Base-by-base conservation (phyloP, 2,113 vertebrate genomes). In the Oryzias curvinotus region DNA sequence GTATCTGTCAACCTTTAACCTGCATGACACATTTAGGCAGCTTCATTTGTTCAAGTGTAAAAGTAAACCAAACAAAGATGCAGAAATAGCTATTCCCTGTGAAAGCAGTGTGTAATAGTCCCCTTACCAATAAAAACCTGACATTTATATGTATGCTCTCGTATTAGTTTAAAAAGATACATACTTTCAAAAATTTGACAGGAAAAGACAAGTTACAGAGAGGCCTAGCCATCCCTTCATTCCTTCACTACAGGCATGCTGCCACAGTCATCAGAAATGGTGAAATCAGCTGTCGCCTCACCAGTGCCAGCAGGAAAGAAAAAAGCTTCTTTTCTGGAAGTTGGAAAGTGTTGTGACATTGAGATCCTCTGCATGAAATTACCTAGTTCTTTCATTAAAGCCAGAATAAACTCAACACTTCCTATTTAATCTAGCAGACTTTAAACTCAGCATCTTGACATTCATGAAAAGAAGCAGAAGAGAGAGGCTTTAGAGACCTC, bases 361-460 rank as follows among this genome's bases (percentile, higher is more conserved):
- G 70, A 82, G 78, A 80, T 80, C 77, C 66, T 65, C 50, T 55
- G 71, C 60, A 85, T 86, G 77, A 84, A 91, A 89, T 89, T 79
- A 84, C 66, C 73, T 52, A 71, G 77, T 84, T 87, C 82, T 86
- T 83, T 87, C 82, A 88, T 90, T 88, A 88, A 76, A 78, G 3
- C 48, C 63, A 84, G 77, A 83, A 82, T 86, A 88, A 87, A 87
- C 83, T 82, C 69, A 63, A 87, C 83, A 68, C 78, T 83, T 87
- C 82, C 87, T 72, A 72, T 86, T 89, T 90, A 90, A 91, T 90
- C 86, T 87, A 78, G 83, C 71, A 82, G 87, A 90, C 86, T 89
- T 89, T 89, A 82, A 82, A 85, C 78, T 83, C 84, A 75, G 75
- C 86, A 88, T 90, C 90, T 91, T 91, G 89, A 92, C 91, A 92